Evolutionary conservation across 2,888 invertebrate genomes (phyloP).

Genomic region (Drosophila kambysellisi): DNA sequence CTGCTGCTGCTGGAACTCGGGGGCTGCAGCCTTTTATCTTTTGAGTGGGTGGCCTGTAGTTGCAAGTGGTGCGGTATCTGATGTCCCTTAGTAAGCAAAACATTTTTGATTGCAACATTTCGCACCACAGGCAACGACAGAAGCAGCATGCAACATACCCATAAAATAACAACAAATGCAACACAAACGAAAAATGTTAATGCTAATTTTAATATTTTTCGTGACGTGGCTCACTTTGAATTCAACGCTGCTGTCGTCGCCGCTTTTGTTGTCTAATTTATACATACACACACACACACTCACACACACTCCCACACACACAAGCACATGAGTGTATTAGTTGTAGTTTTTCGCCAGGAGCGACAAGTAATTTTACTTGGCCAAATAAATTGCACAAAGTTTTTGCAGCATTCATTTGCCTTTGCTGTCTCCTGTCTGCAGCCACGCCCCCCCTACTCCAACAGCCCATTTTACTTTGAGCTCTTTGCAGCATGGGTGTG

Average conservation of each 20-base stretch:
- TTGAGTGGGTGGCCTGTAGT: constrained; percentile 20
- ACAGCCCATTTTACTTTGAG: constrained; percentile 42
- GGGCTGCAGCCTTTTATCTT: constrained; percentile 63
- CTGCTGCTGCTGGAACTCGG: constrained; percentile 8
- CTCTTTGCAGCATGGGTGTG: constrained; percentile 21
- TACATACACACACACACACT: constrained; percentile 18
- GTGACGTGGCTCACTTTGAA: constrained; percentile 81
- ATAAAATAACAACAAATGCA: constrained; percentile 19
- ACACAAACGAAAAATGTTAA: constrained; percentile 68
- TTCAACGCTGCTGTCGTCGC: constrained; percentile 55
- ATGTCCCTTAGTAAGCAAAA: constrained; percentile 46
- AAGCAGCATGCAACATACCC: constrained; percentile 16
- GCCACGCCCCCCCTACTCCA: constrained; percentile 8
- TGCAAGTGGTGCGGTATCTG: neutral
- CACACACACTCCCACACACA: constrained; percentile 2
- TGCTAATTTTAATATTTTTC: constrained; percentile 84
- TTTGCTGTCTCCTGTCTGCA: constrained; percentile 44
- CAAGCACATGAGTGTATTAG: constrained; percentile 36
- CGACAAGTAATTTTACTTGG: constrained; percentile 83
- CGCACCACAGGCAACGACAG: constrained; percentile 67
- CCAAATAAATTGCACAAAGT: constrained; percentile 82
- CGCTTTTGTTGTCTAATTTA: constrained; percentile 66
- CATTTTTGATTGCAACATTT: constrained; percentile 78
- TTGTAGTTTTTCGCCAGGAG: constrained; percentile 66
- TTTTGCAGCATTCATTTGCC: constrained; percentile 62